Evolutionary conservation across 2,113 vertebrate species (phyloP).

Genomic region (Tyto alba): DNA sequence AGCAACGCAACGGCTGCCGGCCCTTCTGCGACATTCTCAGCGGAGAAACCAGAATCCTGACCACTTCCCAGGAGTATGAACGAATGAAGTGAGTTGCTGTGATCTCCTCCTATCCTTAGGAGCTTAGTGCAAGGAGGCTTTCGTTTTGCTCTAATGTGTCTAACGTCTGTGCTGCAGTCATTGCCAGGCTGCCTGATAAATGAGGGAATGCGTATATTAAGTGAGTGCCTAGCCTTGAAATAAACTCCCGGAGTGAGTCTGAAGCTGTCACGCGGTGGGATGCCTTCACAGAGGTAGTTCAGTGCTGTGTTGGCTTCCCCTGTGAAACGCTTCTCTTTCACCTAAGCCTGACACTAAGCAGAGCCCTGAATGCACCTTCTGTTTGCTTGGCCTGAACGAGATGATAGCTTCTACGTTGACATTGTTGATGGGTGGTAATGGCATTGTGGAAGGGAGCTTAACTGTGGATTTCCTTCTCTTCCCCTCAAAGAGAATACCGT

Average conservation of each 20-base stretch:
- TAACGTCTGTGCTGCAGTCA: neutral
- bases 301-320: neutral
- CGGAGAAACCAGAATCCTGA: conserved; percentile 95
- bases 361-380: neutral
- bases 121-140: neutral
- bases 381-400: neutral
- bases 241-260: neutral
- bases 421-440: neutral
- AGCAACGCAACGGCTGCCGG: conserved; percentile 94
- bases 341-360: neutral
- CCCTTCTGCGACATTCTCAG: conserved; percentile 96
- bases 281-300: neutral
- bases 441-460: neutral
- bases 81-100: conserved; percentile 87
- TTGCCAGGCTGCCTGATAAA: neutral
- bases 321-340: neutral
- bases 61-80: conserved; percentile 93
- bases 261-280: neutral
- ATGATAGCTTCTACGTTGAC: neutral
- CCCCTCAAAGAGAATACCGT: conserved; percentile 84
- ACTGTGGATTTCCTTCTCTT: neutral
- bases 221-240: neutral
- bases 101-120: fast-evolving
- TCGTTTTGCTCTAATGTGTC: neutral
- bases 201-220: neutral